Evolutionary conservation across 2,113 vertebrate species (phyloP).

Genomic region (Nanorana parkeri): DNA sequence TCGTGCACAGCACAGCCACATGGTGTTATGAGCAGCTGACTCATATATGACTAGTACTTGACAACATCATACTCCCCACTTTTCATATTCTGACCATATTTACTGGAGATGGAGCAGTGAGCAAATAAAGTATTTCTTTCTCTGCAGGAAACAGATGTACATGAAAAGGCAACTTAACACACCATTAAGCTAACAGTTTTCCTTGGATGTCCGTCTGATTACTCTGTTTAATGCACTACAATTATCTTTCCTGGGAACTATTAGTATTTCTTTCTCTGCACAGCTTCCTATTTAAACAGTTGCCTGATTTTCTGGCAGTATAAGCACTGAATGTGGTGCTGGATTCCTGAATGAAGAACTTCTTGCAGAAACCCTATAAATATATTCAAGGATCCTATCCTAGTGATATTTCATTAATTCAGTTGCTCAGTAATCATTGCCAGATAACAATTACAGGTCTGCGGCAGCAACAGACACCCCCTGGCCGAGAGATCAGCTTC

Average conservation of each 20-base stretch:
- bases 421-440: no score
- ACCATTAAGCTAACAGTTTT: constrained; percentile 16
- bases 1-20: background rate
- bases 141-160: constrained; percentile 5
- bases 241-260: constrained; percentile 15
- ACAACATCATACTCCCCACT: constrained; percentile 9
- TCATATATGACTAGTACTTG: background rate
- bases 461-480: no score
- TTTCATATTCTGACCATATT: constrained; percentile 5
- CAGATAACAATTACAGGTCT: no score
- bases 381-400: no score
- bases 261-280: background rate
- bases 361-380: no score
- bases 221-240: background rate
- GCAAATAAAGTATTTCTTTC: background rate
- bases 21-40: constrained; percentile 14
- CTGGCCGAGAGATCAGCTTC: no score
- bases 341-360: background rate
- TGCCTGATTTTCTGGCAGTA: background rate
- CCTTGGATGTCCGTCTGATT: background rate
- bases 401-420: no score
- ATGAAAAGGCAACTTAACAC: constrained; percentile 16
- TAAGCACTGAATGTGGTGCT: background rate
- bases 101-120: background rate
- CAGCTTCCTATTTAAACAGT: constrained; percentile 12